Conservation (phyloP, 1,140 invertebrate genomes). For the Oryctes rhinoceros region DNA sequence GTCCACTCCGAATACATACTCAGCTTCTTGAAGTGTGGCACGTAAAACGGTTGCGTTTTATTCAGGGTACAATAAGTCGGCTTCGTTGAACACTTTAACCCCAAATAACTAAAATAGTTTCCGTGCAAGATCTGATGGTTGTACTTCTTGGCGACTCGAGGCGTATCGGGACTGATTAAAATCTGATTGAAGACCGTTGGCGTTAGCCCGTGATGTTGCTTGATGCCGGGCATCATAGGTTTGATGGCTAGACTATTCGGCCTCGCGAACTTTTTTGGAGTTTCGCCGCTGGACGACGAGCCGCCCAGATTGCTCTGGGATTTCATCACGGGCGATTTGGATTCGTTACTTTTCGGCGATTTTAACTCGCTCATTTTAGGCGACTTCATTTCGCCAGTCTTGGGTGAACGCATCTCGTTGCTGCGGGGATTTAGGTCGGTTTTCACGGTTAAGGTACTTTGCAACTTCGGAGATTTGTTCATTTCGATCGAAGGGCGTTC, state of each 20-base stretch:
- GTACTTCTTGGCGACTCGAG: slow-evolving; percentile 86
- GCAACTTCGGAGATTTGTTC: slow-evolving; percentile 33
- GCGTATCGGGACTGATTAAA: slow-evolving; percentile 88
- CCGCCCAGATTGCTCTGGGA: background rate
- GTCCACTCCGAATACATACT: slow-evolving; percentile 99
- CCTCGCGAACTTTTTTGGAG: slow-evolving; percentile 73
- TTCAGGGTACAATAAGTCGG: slow-evolving; percentile 93
- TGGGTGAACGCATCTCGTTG: slow-evolving; percentile 34
- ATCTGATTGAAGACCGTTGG: slow-evolving; percentile 79
- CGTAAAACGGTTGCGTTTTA: slow-evolving; percentile 94
- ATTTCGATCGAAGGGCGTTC: slow-evolving; percentile 3
- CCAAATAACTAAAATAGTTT: slow-evolving; percentile 91
- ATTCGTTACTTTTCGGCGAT: slow-evolving; percentile 29
- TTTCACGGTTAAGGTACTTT: slow-evolving; percentile 25
- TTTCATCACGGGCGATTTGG: slow-evolving; percentile 38
- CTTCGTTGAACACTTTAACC: slow-evolving; percentile 88
- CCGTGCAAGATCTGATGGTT: slow-evolving; percentile 88
- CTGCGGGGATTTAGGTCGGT: slow-evolving; percentile 2
- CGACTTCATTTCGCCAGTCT: slow-evolving; percentile 10
- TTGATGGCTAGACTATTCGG: slow-evolving; percentile 83
- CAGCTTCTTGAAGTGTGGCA: slow-evolving; percentile 86
- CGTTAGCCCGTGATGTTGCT: slow-evolving; percentile 79
- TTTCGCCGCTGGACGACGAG: slow-evolving; percentile 41
- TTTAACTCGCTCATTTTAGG: slow-evolving; percentile 35
- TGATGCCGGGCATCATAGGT: slow-evolving; percentile 77